phyloP scores from a whole-genome alignment of 1,140 invertebrate species.

The Ditylenchus dipsaci region DNA sequence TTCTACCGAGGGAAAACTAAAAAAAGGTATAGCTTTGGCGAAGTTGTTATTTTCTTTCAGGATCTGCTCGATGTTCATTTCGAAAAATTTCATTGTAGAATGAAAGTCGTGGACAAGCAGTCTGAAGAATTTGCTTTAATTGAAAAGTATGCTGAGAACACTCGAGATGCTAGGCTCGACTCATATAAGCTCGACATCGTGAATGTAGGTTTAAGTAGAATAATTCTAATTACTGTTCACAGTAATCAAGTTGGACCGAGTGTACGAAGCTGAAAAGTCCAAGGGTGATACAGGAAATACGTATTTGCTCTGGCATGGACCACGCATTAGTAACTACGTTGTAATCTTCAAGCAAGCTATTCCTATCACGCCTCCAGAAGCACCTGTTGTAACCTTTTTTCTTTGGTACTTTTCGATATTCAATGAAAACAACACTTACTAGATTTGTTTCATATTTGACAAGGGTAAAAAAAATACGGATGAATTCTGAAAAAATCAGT shows the following conservation, averaged over 20 bases:
- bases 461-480: slow-evolving; percentile 86
- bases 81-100: slow-evolving; percentile 42
- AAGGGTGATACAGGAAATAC: slow-evolving; percentile 70
- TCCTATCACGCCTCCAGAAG: slow-evolving; percentile 89
- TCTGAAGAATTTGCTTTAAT: slow-evolving; percentile 25
- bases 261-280: slow-evolving; percentile 75
- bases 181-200: slow-evolving; percentile 72
- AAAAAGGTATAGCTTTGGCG: not conserved
- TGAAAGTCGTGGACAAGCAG: slow-evolving; percentile 32
- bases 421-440: not conserved
- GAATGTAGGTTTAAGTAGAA: slow-evolving; percentile 62
- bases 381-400: slow-evolving; percentile 63
- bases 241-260: slow-evolving; percentile 65
- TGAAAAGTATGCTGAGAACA: slow-evolving; percentile 59
- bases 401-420: not conserved
- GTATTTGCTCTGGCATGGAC: slow-evolving; percentile 71
- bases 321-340: slow-evolving; percentile 80
- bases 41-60: not conserved
- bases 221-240: not conserved
- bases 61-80: slow-evolving; percentile 39
- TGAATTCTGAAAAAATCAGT: slow-evolving; percentile 83
- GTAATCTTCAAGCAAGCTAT: slow-evolving; percentile 94
- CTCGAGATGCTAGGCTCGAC: slow-evolving; percentile 78
- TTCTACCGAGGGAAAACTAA: no score
- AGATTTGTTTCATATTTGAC: slow-evolving; percentile 68